phyloP scores from a whole-genome alignment of 2,888 invertebrate species.

The Chesias legatella region DNA sequence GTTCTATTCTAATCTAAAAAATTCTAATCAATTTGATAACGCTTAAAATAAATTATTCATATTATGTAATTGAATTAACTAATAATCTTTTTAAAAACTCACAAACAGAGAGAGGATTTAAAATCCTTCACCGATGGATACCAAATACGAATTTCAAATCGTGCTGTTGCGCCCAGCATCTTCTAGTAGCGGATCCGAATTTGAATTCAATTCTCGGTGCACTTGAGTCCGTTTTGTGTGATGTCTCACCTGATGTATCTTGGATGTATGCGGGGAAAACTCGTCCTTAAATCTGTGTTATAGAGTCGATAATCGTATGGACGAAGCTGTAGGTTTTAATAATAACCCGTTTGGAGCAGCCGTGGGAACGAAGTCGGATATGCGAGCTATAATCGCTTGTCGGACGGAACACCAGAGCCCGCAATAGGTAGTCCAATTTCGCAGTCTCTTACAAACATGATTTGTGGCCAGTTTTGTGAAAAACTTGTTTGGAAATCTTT shows the following conservation, averaged over 20 bases:
- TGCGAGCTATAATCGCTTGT: conserved; percentile 77
- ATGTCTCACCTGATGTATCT: conserved; percentile 46
- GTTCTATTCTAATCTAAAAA: conserved; percentile 37
- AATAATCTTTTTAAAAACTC: conserved; percentile 70
- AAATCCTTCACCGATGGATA: conserved; percentile 72
- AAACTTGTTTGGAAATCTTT: conserved; percentile 29
- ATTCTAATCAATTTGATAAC: conserved; percentile 26
- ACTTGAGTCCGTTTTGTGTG: conserved; percentile 53
- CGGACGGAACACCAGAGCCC: conserved; percentile 67
- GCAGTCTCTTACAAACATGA: conserved; percentile 79
- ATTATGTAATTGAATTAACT: no score
- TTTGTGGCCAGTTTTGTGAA: conserved; percentile 58
- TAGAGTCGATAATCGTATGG: conserved; percentile 48
- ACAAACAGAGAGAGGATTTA: conserved; percentile 72
- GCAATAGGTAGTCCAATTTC: conserved; percentile 76
- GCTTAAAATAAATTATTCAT: conserved; percentile 59
- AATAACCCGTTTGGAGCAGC: conserved; percentile 77
- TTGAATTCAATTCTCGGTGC: conserved; percentile 52
- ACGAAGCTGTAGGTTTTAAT: conserved; percentile 66
- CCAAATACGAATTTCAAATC: conserved; percentile 78
- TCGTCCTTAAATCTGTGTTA: conserved; percentile 1
- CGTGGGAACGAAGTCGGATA: conserved; percentile 79
- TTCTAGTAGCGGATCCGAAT: conserved; percentile 40
- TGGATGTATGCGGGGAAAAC: conserved; percentile 3
- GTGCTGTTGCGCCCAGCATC: conserved; percentile 64